Evolutionary conservation across 2,797 vertebrate genomes (phyloP).

Genomic region (Sebastes trivittatus): DNA sequence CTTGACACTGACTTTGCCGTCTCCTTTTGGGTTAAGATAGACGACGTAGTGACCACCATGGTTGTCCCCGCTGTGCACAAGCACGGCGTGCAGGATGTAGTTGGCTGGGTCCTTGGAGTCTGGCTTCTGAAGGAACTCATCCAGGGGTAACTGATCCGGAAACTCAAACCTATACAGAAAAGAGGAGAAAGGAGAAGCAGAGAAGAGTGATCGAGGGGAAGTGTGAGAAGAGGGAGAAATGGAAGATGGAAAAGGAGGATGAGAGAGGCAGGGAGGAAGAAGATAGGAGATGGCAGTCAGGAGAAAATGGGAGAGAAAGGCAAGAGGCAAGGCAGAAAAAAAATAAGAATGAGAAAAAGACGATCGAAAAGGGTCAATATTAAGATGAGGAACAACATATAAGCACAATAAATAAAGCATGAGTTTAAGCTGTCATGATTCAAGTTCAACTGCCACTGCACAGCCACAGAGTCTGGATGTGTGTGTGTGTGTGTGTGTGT

Average conservation of each 20-base stretch:
- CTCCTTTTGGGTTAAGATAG: conserved; percentile 98
- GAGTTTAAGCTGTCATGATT: background rate
- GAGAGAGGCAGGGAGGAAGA: background rate
- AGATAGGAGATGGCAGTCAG: too few relatives aligned
- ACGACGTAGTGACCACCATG: conserved; percentile 99
- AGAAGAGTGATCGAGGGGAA: background rate
- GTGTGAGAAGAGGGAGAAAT: too few relatives aligned
- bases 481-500: background rate
- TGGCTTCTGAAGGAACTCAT: conserved; percentile 98
- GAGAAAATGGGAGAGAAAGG: background rate
- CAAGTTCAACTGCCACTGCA: background rate
- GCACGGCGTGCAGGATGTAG: conserved; percentile 97
- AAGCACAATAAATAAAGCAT: background rate
- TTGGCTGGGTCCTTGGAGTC: conserved; percentile 98
- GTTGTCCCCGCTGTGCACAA: conserved; percentile 99
- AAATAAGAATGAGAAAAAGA: background rate
- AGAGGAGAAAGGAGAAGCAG: background rate
- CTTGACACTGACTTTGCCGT: conserved; percentile 95
- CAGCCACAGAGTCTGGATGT: background rate
- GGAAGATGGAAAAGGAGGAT: background rate
- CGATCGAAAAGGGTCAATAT: background rate
- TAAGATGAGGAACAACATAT: background rate
- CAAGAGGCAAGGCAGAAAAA: background rate
- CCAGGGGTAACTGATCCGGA: conserved; percentile 96
- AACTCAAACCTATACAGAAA: conserved; percentile 91